Evolutionary conservation across 2,113 vertebrate genomes (phyloP).

Genomic region (Notiomystis cincta): DNA sequence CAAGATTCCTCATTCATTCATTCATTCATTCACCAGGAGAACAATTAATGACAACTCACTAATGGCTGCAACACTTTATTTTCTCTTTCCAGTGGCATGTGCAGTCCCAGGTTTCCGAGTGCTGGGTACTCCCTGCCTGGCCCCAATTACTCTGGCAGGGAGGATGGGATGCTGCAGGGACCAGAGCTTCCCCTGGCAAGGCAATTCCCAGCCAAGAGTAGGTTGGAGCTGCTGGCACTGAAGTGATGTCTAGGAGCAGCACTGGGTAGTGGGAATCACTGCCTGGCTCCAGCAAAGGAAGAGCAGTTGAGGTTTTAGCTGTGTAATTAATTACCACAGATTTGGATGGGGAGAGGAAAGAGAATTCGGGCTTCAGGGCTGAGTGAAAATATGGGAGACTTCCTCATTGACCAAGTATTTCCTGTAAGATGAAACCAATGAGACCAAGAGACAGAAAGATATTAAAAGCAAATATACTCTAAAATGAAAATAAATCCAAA

Average conservation of each 20-base stretch:
- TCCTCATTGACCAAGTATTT: neutral
- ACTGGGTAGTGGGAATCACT: neutral
- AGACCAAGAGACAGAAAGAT: neutral
- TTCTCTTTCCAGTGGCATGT: neutral
- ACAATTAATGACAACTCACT: slow-evolving; percentile 46
- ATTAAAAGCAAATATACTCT: neutral
- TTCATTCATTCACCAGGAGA: slow-evolving; percentile 23
- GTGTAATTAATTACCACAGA: slow-evolving; percentile 37
- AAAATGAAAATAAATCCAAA: neutral
- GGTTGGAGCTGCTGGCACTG: slow-evolving; percentile 24
- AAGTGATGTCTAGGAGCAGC: neutral
- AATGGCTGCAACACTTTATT: neutral
- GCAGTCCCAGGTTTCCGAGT: neutral
- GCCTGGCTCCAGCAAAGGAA: slow-evolving; percentile 16
- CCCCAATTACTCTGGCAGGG: slow-evolving; percentile 38
- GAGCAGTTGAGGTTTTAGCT: slow-evolving; percentile 10
- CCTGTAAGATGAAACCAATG: neutral
- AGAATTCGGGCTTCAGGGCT: neutral
- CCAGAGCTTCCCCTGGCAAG: neutral
- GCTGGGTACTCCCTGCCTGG: slow-evolving; percentile 26
- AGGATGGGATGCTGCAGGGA: neutral
- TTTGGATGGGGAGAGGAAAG: neutral
- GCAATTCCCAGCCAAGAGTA: slow-evolving; percentile 13
- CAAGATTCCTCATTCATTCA: neutral
- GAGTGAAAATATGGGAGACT: neutral